phyloP scores from a whole-genome alignment of 2,888 invertebrate genomes.

The Sinelater perroti region DNA sequence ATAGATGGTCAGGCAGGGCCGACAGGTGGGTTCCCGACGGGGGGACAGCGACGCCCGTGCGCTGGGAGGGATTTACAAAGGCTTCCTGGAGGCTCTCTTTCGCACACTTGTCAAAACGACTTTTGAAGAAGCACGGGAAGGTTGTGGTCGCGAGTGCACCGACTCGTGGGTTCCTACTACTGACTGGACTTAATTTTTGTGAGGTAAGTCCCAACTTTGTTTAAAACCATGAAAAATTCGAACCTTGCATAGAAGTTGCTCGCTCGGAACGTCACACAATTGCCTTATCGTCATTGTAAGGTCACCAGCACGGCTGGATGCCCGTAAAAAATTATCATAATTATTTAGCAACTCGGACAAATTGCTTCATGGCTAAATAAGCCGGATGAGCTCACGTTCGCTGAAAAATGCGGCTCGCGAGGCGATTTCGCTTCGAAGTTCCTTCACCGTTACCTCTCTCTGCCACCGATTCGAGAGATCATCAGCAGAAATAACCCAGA shows the following conservation, averaged over 20 bases:
- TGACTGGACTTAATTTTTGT: background rate
- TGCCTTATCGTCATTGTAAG: no score
- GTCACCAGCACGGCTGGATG: no score
- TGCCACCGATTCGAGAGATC: background rate
- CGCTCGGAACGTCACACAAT: no score
- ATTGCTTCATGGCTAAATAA: constrained; percentile 8
- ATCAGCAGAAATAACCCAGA: constrained; percentile 11
- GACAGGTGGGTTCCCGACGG: constrained; percentile 28
- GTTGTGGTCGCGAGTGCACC: constrained; percentile 18
- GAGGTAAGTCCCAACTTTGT: constrained; percentile 13
- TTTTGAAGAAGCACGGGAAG: constrained; percentile 14
- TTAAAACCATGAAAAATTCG: no score
- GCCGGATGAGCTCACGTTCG: background rate
- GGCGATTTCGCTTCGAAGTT: no score
- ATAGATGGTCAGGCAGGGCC: constrained; percentile 27
- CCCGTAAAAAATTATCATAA: constrained; percentile 15
- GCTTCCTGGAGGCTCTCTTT: constrained; percentile 19
- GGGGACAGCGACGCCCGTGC: constrained; percentile 8
- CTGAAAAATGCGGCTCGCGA: no score
- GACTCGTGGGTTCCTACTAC: constrained; percentile 8
- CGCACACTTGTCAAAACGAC: constrained; percentile 27
- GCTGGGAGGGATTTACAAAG: constrained; percentile 31
- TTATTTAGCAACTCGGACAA: background rate
- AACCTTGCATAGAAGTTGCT: no score
- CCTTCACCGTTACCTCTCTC: background rate